Evolutionary conservation across 2,797 vertebrate genomes (phyloP), one percentile per base, ranked within the genome.

Genomic region (Hemitrygon akajei): DNA sequence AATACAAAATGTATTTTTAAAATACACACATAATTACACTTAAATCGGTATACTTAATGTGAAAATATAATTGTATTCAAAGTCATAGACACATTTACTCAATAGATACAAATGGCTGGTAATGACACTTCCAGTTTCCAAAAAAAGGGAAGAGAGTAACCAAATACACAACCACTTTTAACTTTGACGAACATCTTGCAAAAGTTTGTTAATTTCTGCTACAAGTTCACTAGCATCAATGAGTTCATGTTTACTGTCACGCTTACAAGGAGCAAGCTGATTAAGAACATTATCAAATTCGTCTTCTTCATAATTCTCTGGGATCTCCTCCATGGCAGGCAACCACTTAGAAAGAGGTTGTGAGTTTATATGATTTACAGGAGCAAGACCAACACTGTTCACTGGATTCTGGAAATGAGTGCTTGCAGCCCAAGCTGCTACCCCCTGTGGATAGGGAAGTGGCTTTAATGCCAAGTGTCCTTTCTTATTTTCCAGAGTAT

Each of bases 11-110:
- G 98, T 99, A 99, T 99, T 99, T 99, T 99, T 98, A 98, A 99
- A 99, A 99, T 99, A 99, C 99, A 99, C 98, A 98, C 98, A 98
- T 99, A 98, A 98, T 98, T 98, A 99, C 98, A 97, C 98, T 98
- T 98, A 98, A 98, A 98, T 97, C 97, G 98, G 95, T 97, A 96
- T 97, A 97, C 96, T 94, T 96, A 97, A 96, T 95, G 97, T 97
- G 97, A 97, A 99, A 98, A 97, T 98, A 98, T 97, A 98, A 98
- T 95, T 96, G 96, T 97, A 98, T 98, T 96, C 97, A 98, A 98
- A 98, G 99, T 99, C 98, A 98, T 98, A 98, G 97, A 99, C 98
- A 99, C 98, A 98, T 97, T 97, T 98, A 98, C 95, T 96, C 97
- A 97, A 98, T 97, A 99, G 99, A 99, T 98, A 98, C 97, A 98